Percentiles rank a stretch among this genome's conserved stretches.
These are phyloP conservation scores for Scyliorhinus canicula DNA, from an alignment of 2,797 vertebrate species.

Conservation along the genomic window DNA sequence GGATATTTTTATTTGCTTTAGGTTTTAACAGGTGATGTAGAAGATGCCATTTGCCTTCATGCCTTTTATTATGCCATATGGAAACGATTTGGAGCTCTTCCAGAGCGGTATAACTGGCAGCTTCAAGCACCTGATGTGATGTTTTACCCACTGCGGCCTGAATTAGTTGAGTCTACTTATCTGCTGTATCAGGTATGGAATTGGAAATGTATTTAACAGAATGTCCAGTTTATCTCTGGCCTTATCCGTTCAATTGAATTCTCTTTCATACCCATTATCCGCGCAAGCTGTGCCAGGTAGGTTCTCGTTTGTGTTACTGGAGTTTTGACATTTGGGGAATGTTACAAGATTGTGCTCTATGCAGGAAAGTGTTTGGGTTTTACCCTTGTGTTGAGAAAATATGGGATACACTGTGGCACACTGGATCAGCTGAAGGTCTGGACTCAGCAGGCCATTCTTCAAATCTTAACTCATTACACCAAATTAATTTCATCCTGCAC, in stretches of 20 bases:
- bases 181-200: constrained; percentile 85
- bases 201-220: neutral
- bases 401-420: neutral
- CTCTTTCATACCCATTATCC: neutral
- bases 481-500: neutral
- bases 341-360: neutral
- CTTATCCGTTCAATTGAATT: neutral
- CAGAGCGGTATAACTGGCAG: constrained; percentile 97
- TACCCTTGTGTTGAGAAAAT: neutral
- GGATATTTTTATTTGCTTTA: constrained; percentile 45
- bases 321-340: neutral
- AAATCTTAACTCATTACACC: neutral
- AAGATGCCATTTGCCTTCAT: constrained; percentile 96
- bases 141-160: constrained; percentile 90
- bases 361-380: neutral
- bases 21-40: constrained; percentile 94
- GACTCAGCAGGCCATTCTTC: neutral
- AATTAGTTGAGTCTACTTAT: constrained; percentile 93
- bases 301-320: neutral
- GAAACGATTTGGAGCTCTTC: constrained; percentile 94
- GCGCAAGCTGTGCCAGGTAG: neutral
- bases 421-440: neutral
- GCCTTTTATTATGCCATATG: constrained; percentile 98
- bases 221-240: neutral
- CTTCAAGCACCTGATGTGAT: constrained; percentile 89